These are phyloP conservation scores for Myotis lucifugus DNA, from an alignment of 2,113 vertebrate genomes.

Conservation along the genomic window DNA sequence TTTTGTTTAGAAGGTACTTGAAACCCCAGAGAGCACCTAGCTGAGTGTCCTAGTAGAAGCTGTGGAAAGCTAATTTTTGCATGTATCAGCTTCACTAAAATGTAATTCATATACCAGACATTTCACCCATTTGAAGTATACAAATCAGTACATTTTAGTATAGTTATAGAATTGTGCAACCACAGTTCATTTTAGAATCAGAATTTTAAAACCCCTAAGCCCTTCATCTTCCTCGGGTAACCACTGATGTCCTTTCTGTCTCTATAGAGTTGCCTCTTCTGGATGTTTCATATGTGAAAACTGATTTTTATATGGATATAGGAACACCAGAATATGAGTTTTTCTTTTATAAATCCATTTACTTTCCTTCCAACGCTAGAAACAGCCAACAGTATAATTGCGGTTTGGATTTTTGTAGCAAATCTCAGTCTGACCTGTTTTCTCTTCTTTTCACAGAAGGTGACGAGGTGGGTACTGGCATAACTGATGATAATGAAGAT, in stretches of 20 bases:
- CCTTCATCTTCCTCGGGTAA: not conserved
- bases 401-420: not conserved
- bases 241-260: not conserved
- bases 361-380: not conserved
- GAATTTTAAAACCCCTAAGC: not conserved
- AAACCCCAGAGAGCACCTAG: not conserved
- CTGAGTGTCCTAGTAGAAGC: not conserved
- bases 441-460: slow-evolving; percentile 87
- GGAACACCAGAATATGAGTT: slow-evolving; percentile 10
- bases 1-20: not conserved
- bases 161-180: not conserved
- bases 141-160: not conserved
- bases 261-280: not conserved
- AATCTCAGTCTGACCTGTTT: slow-evolving; percentile 48
- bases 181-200: not conserved
- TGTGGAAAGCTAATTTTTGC: not conserved
- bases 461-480: slow-evolving; percentile 95
- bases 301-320: not conserved
- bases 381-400: not conserved
- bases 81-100: not conserved
- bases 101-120: not conserved
- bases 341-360: not conserved
- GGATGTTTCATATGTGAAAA: slow-evolving; percentile 29
- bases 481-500: slow-evolving; percentile 95
- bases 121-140: not conserved